A percentile compares a stretch with the other conserved stretches of the same genome.
These are phyloP conservation scores for Microctonus aethiopoides DNA, from an alignment of 2,888 invertebrate species.

Conservation along the genomic window DNA sequence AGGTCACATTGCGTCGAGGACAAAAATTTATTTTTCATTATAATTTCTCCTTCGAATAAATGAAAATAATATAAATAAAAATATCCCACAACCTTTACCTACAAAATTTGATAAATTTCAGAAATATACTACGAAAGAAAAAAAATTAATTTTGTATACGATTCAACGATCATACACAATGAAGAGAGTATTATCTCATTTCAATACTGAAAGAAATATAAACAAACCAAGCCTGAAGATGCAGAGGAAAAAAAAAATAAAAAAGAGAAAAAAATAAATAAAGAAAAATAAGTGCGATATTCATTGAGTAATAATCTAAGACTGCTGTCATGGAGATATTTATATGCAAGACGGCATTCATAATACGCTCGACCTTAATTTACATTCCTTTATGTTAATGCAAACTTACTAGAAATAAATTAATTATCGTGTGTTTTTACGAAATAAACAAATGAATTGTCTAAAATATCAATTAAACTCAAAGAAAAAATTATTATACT, in stretches of 20 bases:
- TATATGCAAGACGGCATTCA: slow-evolving; percentile 19
- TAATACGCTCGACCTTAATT: slow-evolving; percentile 20
- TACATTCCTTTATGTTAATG: slow-evolving; percentile 26
- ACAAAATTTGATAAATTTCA: too few relatives aligned
- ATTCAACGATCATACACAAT: too few relatives aligned
- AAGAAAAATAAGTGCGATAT: not conserved
- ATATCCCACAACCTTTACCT: too few relatives aligned
- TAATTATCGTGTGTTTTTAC: not conserved
- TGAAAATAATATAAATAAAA: not conserved
- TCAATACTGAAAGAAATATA: too few relatives aligned
- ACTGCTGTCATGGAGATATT: slow-evolving; percentile 29
- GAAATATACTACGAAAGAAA: too few relatives aligned
- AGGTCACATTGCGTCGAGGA: not conserved
- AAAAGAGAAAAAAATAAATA: not conserved
- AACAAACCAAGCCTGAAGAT: too few relatives aligned
- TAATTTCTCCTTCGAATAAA: not conserved
- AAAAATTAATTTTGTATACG: too few relatives aligned
- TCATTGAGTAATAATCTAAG: slow-evolving; percentile 21
- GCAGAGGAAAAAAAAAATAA: not conserved
- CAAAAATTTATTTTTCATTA: too few relatives aligned
- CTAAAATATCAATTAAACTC: too few relatives aligned
- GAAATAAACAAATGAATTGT: not conserved
- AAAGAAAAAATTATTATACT: too few relatives aligned
- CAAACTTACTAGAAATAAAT: not conserved
- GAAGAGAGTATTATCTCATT: too few relatives aligned